Percentiles rank a stretch among this genome's conserved stretches.
Conservation (phyloP, 1,140 invertebrate species). For the Sipha flava region DNA sequence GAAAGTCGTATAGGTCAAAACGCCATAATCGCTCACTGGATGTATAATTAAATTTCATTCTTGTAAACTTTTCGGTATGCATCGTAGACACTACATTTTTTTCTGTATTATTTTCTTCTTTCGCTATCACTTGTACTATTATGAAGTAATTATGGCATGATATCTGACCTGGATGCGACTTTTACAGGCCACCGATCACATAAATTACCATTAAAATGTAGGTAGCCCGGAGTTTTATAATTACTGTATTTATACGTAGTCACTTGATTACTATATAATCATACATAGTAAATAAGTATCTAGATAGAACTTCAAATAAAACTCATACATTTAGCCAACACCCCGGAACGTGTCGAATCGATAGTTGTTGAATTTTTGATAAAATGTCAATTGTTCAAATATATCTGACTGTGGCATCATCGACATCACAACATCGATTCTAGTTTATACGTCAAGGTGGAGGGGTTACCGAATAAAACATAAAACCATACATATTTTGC, state of each 20-base stretch:
- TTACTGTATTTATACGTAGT: background rate
- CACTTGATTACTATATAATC: background rate
- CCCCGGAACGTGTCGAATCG: background rate
- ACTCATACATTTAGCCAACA: background rate
- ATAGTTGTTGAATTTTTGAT: background rate
- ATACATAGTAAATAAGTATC: too few species aligned
- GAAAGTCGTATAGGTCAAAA: too few species aligned
- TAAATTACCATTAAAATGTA: background rate
- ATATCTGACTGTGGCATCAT: background rate
- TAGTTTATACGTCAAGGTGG: too few species aligned
- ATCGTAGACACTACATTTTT: background rate
- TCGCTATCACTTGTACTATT: background rate
- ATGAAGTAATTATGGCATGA: background rate
- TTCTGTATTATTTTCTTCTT: background rate
- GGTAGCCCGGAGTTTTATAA: too few species aligned
- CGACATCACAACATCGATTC: too few species aligned
- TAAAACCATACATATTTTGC: background rate
- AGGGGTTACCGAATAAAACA: too few species aligned
- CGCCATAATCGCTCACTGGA: too few species aligned
- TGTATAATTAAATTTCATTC: too few species aligned
- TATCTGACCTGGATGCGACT: background rate
- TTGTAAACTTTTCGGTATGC: too few species aligned
- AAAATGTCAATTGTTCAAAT: background rate
- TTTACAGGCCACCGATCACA: conserved; percentile 7
- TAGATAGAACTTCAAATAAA: too few species aligned